These are phyloP conservation scores for Poecilia gillii DNA, from an alignment of 2,797 vertebrate genomes.

Conservation along the genomic window DNA sequence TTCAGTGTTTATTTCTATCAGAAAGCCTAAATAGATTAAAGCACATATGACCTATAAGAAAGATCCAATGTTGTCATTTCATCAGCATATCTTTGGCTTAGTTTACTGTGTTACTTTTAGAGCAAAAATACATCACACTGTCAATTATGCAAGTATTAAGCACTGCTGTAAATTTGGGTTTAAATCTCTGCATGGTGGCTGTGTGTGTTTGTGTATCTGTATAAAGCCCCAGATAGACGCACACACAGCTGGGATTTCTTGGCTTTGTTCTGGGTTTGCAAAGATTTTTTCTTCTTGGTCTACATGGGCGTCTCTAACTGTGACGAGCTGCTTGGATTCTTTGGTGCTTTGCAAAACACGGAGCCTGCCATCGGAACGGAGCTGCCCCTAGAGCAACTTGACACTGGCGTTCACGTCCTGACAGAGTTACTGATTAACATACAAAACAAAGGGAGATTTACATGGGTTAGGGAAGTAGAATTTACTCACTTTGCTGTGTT, in stretches of 20 bases:
- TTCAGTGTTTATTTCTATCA: slow-evolving; percentile 36
- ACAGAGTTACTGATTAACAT: slow-evolving; percentile 73
- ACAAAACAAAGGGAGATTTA: slow-evolving; percentile 62
- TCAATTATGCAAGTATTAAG: slow-evolving; percentile 37
- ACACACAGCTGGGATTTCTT: slow-evolving; percentile 77
- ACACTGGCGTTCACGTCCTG: slow-evolving; percentile 53
- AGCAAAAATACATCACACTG: slow-evolving; percentile 50
- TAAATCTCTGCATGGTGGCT: slow-evolving; percentile 47
- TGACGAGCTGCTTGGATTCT: slow-evolving; percentile 79
- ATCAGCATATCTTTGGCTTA: slow-evolving; percentile 34
- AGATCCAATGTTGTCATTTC: slow-evolving; percentile 28
- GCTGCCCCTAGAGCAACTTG: slow-evolving; percentile 51
- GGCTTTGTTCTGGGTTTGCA: slow-evolving; percentile 84
- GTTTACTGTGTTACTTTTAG: slow-evolving; percentile 49
- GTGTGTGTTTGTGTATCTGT: slow-evolving; percentile 63
- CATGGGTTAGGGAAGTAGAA: slow-evolving; percentile 40
- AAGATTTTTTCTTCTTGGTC: slow-evolving; percentile 80
- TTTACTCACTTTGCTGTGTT: slow-evolving; percentile 15
- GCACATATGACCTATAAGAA: slow-evolving; percentile 46
- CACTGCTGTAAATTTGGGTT: slow-evolving; percentile 55
- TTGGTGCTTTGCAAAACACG: slow-evolving; percentile 71
- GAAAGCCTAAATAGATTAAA: slow-evolving; percentile 66
- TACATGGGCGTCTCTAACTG: slow-evolving; percentile 82
- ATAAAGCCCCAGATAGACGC: slow-evolving; percentile 46
- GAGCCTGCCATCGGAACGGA: slow-evolving; percentile 73